phyloP scores from a whole-genome alignment of 2,888 invertebrate genomes.

The Drosophila paranaensis region DNA sequence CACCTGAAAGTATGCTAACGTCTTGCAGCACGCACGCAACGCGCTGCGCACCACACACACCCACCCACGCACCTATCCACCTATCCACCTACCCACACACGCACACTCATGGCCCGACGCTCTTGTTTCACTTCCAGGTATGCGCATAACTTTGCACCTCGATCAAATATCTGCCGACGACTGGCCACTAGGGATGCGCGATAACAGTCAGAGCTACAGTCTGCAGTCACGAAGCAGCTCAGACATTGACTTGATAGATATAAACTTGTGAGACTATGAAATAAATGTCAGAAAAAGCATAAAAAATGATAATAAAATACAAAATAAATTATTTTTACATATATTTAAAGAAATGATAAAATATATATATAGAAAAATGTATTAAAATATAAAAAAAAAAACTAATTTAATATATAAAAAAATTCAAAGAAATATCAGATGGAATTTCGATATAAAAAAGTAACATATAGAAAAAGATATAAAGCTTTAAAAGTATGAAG shows the following conservation, averaged over 20 bases:
- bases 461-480: no score
- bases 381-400: no score
- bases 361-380: no score
- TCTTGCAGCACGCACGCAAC: slow-evolving; percentile 81
- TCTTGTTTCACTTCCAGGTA: slow-evolving; percentile 31
- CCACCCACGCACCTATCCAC: background rate
- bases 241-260: background rate
- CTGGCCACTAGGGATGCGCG: slow-evolving; percentile 37
- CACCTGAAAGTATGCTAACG: slow-evolving; percentile 81
- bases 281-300: no score
- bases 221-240: background rate
- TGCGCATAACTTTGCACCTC: slow-evolving; percentile 79
- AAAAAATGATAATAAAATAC: no score
- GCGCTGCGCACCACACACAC: slow-evolving; percentile 23
- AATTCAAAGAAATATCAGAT: no score
- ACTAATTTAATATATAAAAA: no score
- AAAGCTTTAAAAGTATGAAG: no score
- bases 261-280: background rate
- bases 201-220: slow-evolving; percentile 9
- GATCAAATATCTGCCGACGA: slow-evolving; percentile 34
- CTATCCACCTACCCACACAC: background rate
- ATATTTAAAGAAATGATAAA: no score
- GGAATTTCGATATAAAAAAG: no score
- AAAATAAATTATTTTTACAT: no score
- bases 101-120: background rate